Percentiles rank a stretch among this genome's conserved stretches.
phyloP scores from a whole-genome alignment of 2,797 vertebrate species.

The Bufotes viridis region DNA sequence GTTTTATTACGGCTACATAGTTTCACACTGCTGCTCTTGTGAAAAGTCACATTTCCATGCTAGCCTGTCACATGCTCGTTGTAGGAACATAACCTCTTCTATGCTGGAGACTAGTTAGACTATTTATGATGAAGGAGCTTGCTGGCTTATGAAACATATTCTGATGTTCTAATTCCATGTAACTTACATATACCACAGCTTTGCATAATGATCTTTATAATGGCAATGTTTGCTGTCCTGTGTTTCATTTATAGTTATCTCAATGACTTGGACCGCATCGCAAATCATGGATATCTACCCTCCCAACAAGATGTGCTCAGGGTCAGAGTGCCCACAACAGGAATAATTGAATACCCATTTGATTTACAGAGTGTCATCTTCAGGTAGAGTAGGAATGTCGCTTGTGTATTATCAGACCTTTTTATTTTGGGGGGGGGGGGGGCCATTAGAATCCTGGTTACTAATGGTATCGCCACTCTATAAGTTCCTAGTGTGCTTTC shows the following conservation, averaged over 20 bases:
- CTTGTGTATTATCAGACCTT: neutral
- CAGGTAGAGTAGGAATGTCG: constrained; percentile 71
- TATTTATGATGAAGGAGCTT: no score
- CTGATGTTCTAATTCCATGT: neutral
- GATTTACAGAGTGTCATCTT: constrained; percentile 84
- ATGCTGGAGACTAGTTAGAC: neutral
- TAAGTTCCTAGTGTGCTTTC: no score
- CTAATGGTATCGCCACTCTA: no score
- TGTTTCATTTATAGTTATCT: constrained; percentile 76
- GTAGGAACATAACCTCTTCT: constrained; percentile 19
- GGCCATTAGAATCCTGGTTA: no score
- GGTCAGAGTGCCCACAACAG: constrained; percentile 83
- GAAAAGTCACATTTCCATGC: constrained; percentile 19
- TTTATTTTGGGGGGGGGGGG: neutral
- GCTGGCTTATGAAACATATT: no score
- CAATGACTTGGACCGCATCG: constrained; percentile 82
- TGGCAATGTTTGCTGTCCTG: neutral
- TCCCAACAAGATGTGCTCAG: constrained; percentile 82
- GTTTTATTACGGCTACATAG: neutral
- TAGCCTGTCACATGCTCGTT: constrained; percentile 8
- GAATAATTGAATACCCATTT: constrained; percentile 83
- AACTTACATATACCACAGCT: no score
- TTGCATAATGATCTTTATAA: neutral
- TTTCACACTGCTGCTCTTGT: constrained; percentile 15
- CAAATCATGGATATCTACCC: constrained; percentile 77